Percentiles rank a stretch among this genome's conserved stretches.
Conservation (phyloP, 2,797 vertebrate genomes). For the Coluber constrictor region DNA sequence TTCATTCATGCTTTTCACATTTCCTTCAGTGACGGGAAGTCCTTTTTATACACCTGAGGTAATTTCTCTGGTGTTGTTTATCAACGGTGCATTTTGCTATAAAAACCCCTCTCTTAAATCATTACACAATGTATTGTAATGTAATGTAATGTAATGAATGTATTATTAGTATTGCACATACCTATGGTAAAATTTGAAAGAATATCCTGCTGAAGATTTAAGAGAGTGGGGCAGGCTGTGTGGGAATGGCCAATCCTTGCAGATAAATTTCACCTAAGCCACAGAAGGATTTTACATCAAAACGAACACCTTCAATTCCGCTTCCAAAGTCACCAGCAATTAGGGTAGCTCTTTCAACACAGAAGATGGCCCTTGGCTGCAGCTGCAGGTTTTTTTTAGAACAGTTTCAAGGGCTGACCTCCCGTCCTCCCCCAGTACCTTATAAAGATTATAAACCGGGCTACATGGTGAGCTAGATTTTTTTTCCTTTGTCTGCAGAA, state of each 20-base stretch:
- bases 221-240: background rate
- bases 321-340: background rate
- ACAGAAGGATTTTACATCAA: background rate
- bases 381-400: background rate
- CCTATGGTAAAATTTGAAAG: background rate
- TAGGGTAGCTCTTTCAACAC: background rate
- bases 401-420: background rate
- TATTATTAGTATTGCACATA: background rate
- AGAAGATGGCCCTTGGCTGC: background rate
- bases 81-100: background rate
- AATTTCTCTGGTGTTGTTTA: background rate
- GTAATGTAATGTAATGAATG: background rate
- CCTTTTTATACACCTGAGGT: background rate
- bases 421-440: background rate
- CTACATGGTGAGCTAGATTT: background rate
- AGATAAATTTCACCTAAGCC: background rate
- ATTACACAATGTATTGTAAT: background rate
- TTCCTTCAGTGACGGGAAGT: background rate
- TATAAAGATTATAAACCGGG: background rate
- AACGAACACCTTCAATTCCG: background rate
- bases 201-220: background rate
- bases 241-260: background rate
- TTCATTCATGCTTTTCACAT: background rate
- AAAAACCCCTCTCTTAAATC: background rate
- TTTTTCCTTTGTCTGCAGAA: background rate